Percentiles rank a stretch among this genome's conserved stretches.
Conservation (phyloP, 1,140 invertebrate genomes). For the Melanaphis sacchari region DNA sequence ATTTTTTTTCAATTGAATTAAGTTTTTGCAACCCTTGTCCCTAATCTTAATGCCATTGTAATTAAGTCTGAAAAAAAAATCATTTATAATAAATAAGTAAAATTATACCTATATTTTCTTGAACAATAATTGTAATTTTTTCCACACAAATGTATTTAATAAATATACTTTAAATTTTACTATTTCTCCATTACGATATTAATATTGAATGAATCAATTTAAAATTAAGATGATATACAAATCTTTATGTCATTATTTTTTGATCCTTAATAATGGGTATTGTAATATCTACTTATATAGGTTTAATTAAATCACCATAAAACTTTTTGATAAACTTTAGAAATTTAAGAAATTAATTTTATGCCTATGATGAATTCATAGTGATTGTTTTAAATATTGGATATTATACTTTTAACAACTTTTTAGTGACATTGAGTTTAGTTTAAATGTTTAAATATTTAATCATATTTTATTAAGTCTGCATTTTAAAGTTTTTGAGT, state of each 20-base stretch:
- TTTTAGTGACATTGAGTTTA: not conserved
- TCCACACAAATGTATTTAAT: not conserved
- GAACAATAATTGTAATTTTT: not conserved
- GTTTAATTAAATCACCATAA: not conserved
- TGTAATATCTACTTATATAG: too few species aligned
- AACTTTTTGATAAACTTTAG: not conserved
- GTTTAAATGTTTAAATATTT: conserved; percentile 13
- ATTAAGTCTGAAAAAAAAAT: conserved; percentile 41
- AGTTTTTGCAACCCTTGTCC: conserved; percentile 9
- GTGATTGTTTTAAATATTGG: not conserved
- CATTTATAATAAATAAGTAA: not conserved
- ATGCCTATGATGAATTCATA: not conserved
- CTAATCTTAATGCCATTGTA: conserved; percentile 41
- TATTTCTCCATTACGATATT: not conserved
- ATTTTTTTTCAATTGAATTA: not conserved
- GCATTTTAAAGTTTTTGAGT: not conserved
- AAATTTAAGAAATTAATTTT: not conserved
- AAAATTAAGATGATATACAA: too few species aligned
- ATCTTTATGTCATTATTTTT: too few species aligned
- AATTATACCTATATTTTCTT: not conserved
- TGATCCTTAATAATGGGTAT: too few species aligned
- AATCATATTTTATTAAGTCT: not conserved
- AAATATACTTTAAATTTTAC: not conserved
- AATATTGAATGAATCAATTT: not conserved
- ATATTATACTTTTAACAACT: not conserved